These are phyloP conservation scores for Tachina grossa DNA, from an alignment of 2,888 invertebrate species.

Conservation along the genomic window DNA sequence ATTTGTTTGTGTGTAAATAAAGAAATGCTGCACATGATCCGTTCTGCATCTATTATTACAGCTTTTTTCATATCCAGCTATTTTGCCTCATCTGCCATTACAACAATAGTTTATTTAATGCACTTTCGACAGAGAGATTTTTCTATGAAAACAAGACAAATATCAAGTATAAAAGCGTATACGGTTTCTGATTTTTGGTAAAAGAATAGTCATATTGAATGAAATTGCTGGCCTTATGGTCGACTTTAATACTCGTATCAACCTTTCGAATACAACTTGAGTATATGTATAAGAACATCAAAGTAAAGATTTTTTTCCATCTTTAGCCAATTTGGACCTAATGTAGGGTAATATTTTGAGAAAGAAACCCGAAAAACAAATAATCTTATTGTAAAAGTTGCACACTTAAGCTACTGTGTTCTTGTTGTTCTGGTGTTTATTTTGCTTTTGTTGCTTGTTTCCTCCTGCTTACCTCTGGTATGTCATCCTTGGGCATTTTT, in stretches of 20 bases:
- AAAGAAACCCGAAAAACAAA: slow-evolving; percentile 1
- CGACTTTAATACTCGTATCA: not conserved
- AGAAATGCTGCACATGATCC: slow-evolving; percentile 57
- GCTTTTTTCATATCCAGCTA: slow-evolving; percentile 15
- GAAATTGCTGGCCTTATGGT: not conserved
- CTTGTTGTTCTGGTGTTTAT: slow-evolving; percentile 21
- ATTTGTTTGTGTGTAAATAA: slow-evolving; percentile 8
- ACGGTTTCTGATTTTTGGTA: slow-evolving; percentile 51
- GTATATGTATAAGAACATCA: too few species aligned
- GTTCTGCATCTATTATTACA: slow-evolving; percentile 46
- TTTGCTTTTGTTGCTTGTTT: slow-evolving; percentile 18
- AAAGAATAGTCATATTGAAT: slow-evolving; percentile 36
- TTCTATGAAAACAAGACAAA: slow-evolving; percentile 47
- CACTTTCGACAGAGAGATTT: slow-evolving; percentile 67
- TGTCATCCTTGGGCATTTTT: slow-evolving; percentile 25
- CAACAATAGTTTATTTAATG: slow-evolving; percentile 66
- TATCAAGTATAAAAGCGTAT: slow-evolving; percentile 41
- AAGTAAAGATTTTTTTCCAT: not conserved
- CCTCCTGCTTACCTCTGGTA: slow-evolving; percentile 5
- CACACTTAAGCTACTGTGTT: slow-evolving; percentile 56
- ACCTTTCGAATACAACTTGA: not conserved
- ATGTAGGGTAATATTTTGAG: slow-evolving; percentile 7
- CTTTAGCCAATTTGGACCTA: not conserved
- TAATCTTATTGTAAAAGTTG: slow-evolving; percentile 52
- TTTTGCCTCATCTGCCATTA: slow-evolving; percentile 37